These are phyloP conservation scores for Pangasius mekongensis DNA, from an alignment of 2,797 vertebrate genomes.

Conservation along the genomic window DNA sequence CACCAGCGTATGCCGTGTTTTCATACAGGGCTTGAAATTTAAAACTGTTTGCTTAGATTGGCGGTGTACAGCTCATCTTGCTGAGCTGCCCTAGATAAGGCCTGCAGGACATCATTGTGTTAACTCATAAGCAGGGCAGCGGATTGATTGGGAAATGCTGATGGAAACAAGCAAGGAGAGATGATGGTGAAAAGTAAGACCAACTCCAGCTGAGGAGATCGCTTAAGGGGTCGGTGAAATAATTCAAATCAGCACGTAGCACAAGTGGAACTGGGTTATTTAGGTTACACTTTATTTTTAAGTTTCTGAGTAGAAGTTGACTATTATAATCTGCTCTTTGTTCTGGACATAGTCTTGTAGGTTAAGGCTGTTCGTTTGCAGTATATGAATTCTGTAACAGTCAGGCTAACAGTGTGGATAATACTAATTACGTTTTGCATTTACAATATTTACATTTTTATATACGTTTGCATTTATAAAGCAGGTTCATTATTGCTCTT, in stretches of 20 bases:
- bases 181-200: conserved; percentile 51
- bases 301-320: conserved; percentile 13
- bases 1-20: conserved; percentile 36
- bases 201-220: conserved; percentile 53
- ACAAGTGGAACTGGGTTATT: conserved; percentile 33
- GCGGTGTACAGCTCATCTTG: conserved; percentile 45
- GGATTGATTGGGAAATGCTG: conserved; percentile 59
- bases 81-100: conserved; percentile 52
- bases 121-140: conserved; percentile 42
- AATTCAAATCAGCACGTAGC: conserved; percentile 49
- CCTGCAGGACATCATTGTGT: conserved; percentile 32
- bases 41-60: conserved; percentile 54
- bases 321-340: not conserved
- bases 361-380: not conserved
- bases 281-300: conserved; percentile 46
- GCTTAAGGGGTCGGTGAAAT: conserved; percentile 37
- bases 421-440: too few relatives aligned
- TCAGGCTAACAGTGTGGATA: not conserved
- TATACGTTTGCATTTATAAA: too few relatives aligned
- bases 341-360: not conserved
- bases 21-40: conserved; percentile 40
- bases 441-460: too few relatives aligned
- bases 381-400: not conserved
- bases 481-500: not conserved
- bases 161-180: conserved; percentile 55